phyloP scores from a whole-genome alignment of 2,113 vertebrate genomes.

The Antechinus flavipes region DNA sequence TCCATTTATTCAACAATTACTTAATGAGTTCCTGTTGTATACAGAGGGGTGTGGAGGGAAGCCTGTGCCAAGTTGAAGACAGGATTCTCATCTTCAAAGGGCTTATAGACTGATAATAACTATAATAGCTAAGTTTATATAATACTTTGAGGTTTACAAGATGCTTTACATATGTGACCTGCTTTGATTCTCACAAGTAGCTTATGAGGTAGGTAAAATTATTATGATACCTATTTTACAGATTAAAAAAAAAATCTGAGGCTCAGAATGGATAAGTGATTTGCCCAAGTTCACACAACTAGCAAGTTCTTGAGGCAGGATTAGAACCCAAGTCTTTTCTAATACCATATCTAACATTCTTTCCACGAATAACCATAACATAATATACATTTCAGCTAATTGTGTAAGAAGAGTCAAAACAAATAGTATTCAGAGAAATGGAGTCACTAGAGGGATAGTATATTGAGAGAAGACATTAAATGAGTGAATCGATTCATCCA shows the following conservation, averaged over 20 bases:
- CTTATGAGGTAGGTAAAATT: background rate
- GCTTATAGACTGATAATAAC: background rate
- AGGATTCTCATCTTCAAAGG: background rate
- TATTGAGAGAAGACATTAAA: background rate
- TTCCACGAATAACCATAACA: background rate
- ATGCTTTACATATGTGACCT: background rate
- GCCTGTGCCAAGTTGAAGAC: background rate
- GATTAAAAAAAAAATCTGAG: background rate
- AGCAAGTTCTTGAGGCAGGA: background rate
- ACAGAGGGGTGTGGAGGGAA: background rate
- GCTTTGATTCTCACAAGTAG: background rate
- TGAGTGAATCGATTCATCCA: background rate
- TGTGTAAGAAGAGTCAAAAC: background rate
- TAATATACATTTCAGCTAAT: background rate
- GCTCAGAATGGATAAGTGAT: background rate
- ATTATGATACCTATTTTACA: background rate
- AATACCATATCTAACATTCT: background rate
- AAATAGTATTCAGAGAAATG: background rate
- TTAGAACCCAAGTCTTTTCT: background rate
- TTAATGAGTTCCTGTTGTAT: background rate
- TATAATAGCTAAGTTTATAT: background rate
- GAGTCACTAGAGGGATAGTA: background rate
- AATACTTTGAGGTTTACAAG: background rate
- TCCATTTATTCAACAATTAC: slow-evolving; percentile 11
- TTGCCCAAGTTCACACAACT: background rate